Evolutionary conservation across 2,888 invertebrate genomes (phyloP).

Genomic region (Entomobrya proxima): DNA sequence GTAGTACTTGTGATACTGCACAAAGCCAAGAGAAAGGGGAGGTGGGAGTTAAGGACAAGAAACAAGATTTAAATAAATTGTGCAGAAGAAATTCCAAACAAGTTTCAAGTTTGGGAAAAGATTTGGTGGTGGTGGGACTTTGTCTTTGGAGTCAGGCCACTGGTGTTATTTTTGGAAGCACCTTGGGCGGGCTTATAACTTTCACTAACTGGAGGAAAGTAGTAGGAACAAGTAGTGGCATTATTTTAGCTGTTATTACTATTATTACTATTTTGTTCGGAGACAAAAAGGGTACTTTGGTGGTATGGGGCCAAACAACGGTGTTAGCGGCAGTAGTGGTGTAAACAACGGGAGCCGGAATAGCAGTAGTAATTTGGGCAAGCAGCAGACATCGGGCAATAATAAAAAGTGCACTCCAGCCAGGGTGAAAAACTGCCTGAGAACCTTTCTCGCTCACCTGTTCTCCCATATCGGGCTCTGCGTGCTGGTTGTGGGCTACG

Average conservation of each 20-base stretch:
- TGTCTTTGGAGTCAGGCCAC: too few species aligned
- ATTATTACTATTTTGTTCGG: neutral
- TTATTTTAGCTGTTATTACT: neutral
- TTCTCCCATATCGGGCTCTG: constrained; percentile 85
- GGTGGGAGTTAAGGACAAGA: constrained; percentile 20
- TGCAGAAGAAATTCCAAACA: constrained; percentile 12
- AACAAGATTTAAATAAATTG: constrained; percentile 60
- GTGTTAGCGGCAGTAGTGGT: neutral
- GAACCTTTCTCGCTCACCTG: constrained; percentile 80
- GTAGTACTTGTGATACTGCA: neutral
- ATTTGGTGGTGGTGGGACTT: too few species aligned
- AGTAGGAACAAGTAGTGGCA: neutral
- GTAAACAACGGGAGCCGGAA: neutral
- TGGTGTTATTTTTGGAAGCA: neutral
- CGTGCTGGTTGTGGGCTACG: constrained; percentile 85
- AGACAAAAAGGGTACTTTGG: neutral
- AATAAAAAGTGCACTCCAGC: constrained; percentile 67
- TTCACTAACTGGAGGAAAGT: neutral
- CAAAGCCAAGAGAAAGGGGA: neutral
- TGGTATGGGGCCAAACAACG: constrained; percentile 68
- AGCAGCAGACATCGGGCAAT: constrained; percentile 25
- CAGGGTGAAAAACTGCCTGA: constrained; percentile 76
- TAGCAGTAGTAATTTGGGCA: neutral
- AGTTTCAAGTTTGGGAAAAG: constrained; percentile 32
- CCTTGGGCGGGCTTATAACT: too few species aligned